A percentile compares a stretch with the other conserved stretches of the same genome.
Evolutionary conservation across 1,140 invertebrate genomes (phyloP).

Genomic region (Orussus abietinus): DNA sequence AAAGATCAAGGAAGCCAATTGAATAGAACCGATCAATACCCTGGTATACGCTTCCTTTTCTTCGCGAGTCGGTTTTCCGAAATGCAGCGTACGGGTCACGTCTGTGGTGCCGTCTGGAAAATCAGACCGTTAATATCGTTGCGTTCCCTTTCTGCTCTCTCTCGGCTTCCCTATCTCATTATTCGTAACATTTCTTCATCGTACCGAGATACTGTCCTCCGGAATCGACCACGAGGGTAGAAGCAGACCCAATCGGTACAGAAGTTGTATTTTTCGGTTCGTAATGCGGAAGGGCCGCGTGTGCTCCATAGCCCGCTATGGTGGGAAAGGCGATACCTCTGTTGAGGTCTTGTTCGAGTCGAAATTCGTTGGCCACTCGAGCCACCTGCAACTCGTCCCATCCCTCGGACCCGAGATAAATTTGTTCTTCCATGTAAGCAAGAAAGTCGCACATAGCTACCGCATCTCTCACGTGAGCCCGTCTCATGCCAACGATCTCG

Average conservation of each 20-base stretch:
- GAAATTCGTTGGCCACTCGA: slow-evolving; percentile 61
- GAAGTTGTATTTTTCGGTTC: slow-evolving; percentile 72
- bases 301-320: slow-evolving; percentile 83
- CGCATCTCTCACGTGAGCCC: slow-evolving; percentile 78
- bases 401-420: slow-evolving; percentile 42
- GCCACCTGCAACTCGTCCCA: slow-evolving; percentile 71
- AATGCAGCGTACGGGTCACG: slow-evolving; percentile 87
- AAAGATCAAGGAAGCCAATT: slow-evolving; percentile 65
- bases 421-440: slow-evolving; percentile 73
- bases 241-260: slow-evolving; percentile 64
- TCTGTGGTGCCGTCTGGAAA: slow-evolving; percentile 85
- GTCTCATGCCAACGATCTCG: slow-evolving; percentile 85
- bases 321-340: slow-evolving; percentile 79
- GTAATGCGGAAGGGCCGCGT: slow-evolving; percentile 91
- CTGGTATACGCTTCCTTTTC: slow-evolving; percentile 82
- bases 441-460: slow-evolving; percentile 90
- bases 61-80: slow-evolving; percentile 71
- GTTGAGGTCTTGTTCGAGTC: slow-evolving; percentile 66
- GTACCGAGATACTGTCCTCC: slow-evolving; percentile 70
- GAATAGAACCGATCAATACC: slow-evolving; percentile 84
- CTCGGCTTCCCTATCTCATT: too few relatives aligned
- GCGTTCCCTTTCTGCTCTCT: neutral
- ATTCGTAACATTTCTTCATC: slow-evolving; percentile 1
- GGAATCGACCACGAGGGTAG: slow-evolving; percentile 67
- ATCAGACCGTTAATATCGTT: neutral